Percentiles rank a stretch among this genome's conserved stretches.
Evolutionary conservation across 2,113 vertebrate species (phyloP).

Genomic region (Cololabis saira): DNA sequence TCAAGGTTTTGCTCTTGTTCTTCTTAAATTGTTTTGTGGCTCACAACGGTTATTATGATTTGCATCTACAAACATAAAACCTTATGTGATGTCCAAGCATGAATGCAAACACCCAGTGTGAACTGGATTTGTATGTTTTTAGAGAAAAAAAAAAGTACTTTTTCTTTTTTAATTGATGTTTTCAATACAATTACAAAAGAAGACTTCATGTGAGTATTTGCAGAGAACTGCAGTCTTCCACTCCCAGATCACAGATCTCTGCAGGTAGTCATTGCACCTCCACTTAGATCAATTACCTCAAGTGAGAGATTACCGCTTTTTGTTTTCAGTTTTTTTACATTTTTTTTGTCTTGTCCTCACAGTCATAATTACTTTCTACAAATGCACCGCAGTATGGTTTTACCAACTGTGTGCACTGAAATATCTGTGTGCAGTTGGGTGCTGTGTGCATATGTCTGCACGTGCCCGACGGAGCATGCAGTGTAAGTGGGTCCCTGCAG

Average conservation of each 20-base stretch:
- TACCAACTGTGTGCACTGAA: not conserved
- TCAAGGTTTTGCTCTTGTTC: not conserved
- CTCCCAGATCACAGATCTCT: no score
- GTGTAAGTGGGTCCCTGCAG: constrained; percentile 70
- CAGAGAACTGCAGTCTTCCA: no score
- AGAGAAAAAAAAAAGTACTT: no score
- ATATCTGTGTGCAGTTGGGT: constrained; percentile 21
- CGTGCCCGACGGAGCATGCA: constrained; percentile 19
- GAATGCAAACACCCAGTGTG: not conserved
- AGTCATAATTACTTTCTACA: not conserved
- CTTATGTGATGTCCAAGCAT: not conserved
- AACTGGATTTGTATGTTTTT: no score
- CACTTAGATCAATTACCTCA: no score
- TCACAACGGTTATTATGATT: not conserved
- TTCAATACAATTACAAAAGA: no score
- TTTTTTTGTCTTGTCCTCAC: not conserved
- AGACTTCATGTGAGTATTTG: no score
- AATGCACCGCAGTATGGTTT: not conserved
- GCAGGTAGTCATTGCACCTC: no score
- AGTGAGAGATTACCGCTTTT: no score
- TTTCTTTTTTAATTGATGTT: no score
- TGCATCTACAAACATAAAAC: not conserved
- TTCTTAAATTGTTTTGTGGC: not conserved
- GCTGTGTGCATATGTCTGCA: constrained; percentile 25
- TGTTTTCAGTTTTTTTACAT: no score